A percentile compares a stretch with the other conserved stretches of the same genome.
These are phyloP conservation scores for Lucifuga dentata DNA, from an alignment of 2,113 vertebrate species.

Conservation along the genomic window DNA sequence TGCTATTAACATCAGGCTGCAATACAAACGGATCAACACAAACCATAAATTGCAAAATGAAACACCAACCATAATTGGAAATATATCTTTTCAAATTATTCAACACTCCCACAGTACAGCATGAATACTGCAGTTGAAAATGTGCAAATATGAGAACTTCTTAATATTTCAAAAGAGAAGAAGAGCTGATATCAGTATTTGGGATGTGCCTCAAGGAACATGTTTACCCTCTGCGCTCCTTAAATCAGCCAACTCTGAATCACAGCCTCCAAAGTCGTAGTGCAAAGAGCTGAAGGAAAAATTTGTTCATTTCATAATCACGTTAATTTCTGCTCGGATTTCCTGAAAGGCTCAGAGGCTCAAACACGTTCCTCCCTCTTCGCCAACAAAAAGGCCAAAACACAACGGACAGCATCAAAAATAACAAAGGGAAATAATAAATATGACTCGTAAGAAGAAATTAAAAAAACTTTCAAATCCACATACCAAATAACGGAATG, in stretches of 20 bases:
- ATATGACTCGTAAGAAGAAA: constrained; percentile 10
- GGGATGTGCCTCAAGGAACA: too few relatives aligned
- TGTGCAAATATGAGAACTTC: too few relatives aligned
- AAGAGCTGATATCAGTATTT: too few relatives aligned
- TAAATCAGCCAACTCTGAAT: constrained; percentile 24
- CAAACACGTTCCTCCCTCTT: background rate
- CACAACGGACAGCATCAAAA: constrained; percentile 17
- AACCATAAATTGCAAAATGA: too few relatives aligned
- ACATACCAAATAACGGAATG: constrained; percentile 32
- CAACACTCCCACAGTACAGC: too few relatives aligned
- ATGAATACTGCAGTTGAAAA: too few relatives aligned
- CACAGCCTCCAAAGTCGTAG: constrained; percentile 35
- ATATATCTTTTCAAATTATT: too few relatives aligned
- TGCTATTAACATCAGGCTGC: too few relatives aligned
- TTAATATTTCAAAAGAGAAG: too few relatives aligned
- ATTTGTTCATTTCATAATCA: constrained; percentile 54
- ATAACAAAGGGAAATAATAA: constrained; percentile 15
- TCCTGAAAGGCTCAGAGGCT: constrained; percentile 54
- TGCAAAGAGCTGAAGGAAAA: constrained; percentile 34
- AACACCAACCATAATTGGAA: too few relatives aligned
- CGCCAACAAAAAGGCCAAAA: constrained; percentile 5
- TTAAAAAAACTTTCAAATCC: constrained; percentile 7
- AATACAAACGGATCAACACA: too few relatives aligned
- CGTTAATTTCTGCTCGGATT: constrained; percentile 31
- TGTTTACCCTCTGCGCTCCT: background rate